A percentile compares a stretch with the other conserved stretches of the same genome.
Evolutionary conservation across 1,140 invertebrate genomes (phyloP).

Genomic region (Chymomyza costata): DNA sequence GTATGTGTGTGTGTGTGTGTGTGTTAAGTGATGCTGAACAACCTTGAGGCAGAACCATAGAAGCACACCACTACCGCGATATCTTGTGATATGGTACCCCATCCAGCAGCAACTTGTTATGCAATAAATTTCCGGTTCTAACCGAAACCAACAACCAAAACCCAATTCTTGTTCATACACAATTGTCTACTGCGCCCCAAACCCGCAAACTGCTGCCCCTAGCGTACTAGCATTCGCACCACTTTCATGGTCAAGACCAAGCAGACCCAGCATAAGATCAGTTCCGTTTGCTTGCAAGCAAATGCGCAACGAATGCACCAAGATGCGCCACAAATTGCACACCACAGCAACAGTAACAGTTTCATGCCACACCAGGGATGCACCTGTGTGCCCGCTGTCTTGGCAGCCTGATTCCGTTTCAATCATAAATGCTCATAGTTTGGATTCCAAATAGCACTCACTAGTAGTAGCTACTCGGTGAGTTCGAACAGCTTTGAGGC

Average conservation of each 20-base stretch:
- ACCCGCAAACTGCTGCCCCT: too few species aligned
- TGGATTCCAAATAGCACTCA: too few species aligned
- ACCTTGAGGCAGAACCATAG: constrained; percentile 58
- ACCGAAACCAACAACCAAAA: constrained; percentile 3
- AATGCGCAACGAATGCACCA: constrained; percentile 19
- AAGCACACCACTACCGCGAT: constrained; percentile 20
- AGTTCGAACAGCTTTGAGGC: too few species aligned
- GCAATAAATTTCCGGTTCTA: constrained; percentile 71
- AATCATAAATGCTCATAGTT: too few species aligned
- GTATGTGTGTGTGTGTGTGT: constrained; percentile 8
- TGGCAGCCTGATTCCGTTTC: constrained; percentile 14
- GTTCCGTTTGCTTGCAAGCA: constrained; percentile 14
- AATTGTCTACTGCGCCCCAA: too few species aligned
- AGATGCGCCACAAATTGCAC: constrained; percentile 10
- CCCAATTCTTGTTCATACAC: too few species aligned
- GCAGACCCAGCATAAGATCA: neutral
- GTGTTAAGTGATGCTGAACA: constrained; percentile 18
- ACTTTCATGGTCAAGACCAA: too few species aligned
- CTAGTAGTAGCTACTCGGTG: too few species aligned
- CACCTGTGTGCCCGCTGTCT: constrained; percentile 7
- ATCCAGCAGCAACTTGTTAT: constrained; percentile 54
- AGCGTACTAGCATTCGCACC: constrained; percentile 6
- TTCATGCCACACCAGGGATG: too few species aligned
- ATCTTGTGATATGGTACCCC: constrained; percentile 40
- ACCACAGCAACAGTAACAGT: constrained; percentile 1